Percentiles rank a stretch among this genome's conserved stretches.
Conservation (phyloP, 1,140 invertebrate species). For the Cotesia glomerata region DNA sequence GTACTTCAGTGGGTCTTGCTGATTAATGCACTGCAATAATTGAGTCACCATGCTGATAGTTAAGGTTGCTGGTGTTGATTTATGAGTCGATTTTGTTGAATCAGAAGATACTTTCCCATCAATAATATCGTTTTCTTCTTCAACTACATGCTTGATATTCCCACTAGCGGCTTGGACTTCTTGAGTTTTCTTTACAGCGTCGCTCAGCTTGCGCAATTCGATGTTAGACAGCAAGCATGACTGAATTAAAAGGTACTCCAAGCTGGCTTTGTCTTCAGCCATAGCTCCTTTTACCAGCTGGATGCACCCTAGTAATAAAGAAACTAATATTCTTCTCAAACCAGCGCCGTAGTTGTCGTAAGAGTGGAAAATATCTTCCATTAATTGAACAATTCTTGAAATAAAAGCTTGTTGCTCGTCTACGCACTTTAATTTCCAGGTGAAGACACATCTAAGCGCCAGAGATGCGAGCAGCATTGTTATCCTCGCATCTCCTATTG, state of each 20-base stretch:
- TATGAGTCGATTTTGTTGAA: constrained; percentile 27
- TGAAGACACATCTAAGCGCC: constrained; percentile 52
- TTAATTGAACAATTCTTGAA: constrained; percentile 44
- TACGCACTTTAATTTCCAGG: constrained; percentile 51
- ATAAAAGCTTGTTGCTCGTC: constrained; percentile 46
- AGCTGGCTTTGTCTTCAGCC: constrained; percentile 41
- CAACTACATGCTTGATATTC: constrained; percentile 46
- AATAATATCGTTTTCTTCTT: constrained; percentile 26
- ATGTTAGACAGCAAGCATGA: constrained; percentile 44
- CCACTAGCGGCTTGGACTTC: constrained; percentile 34
- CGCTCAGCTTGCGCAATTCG: constrained; percentile 31
- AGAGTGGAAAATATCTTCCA: constrained; percentile 53
- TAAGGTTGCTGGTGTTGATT: constrained; percentile 52
- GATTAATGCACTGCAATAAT: constrained; percentile 46
- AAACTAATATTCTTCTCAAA: constrained; percentile 52
- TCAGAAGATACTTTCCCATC: constrained; percentile 27
- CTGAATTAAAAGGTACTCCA: constrained; percentile 54
- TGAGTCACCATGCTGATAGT: constrained; percentile 53
- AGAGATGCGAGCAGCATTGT: constrained; percentile 54
- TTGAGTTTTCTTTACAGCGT: constrained; percentile 9
- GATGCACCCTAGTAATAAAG: constrained; percentile 51
- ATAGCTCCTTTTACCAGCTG: constrained; percentile 51
- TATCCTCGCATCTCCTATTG: constrained; percentile 42
- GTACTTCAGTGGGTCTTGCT: constrained; percentile 23
- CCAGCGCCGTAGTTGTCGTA: constrained; percentile 51